Evolutionary conservation across 2,113 vertebrate species (phyloP), one percentile per base, ranked within the genome.

Genomic region (Gymnogyps californianus): DNA sequence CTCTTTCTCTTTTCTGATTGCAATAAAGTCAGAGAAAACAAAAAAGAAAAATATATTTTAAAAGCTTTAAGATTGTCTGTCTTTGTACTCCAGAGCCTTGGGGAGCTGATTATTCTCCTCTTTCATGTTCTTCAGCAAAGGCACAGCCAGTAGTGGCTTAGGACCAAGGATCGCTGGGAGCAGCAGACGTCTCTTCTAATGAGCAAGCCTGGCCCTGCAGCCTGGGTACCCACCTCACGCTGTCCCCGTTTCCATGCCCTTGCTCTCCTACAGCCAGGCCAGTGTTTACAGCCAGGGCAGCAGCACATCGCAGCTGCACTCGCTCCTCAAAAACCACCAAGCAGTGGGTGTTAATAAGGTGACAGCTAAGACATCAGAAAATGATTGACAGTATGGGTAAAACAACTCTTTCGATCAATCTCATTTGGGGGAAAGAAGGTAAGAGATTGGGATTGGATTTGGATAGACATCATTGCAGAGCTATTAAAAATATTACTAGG

Each of bases 161-260:
- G 16, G 18, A 76, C 6, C 0, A 5, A 87, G 47, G 49, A 57
- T 28, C 2, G 0, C 57, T 65, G 54, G 16, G 32, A 76, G 34
- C 26, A 71, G 16, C 20, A 67, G 64, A 59, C 1, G 2, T 66
- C 16, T 71, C 4, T 42, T 52, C 47, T 51, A 32, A 40, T 3
- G 22, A 54, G 11, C 8, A 28, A 52, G 7, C 13, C 42, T 29
- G 13, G 13, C 32, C 38, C 61, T 3, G 2, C 10, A 46, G 29
- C 29, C 64, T 16, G 7, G 24, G 9, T 24, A 4, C 0, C 3
- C 15, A 16, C 11, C 16, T 72, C 9, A 9, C 1, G 1, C 25
- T 66, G 6, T 18, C 20, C 14, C 26, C 1, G 3, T 3, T 66
- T 17, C 40, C 29, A 3, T 9, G 17, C 10, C 44, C 78, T 66